Base-by-base conservation (phyloP, 2,888 invertebrate species). In the Cremastinae sp. region DNA sequence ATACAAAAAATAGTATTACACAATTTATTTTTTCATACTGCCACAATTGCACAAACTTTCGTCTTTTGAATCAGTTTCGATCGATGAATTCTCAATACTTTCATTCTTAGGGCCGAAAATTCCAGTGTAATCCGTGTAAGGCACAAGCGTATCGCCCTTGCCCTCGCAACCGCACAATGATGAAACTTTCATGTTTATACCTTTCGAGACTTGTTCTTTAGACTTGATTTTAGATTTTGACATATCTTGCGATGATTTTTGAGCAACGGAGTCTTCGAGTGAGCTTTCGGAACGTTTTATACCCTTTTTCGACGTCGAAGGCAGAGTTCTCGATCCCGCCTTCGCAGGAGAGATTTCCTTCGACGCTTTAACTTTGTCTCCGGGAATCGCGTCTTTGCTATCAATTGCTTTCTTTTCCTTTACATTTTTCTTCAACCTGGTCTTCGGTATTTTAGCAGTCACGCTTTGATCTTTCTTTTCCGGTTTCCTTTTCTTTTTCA, bases 391-490 rank as follows among this genome's bases (percentile, higher is more conserved):
- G 12, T 43, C 55, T 7, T 2, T 2, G 2, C 20, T 45, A 43
- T 61, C 53, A 7, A n/a, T 0, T 4, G 1, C 20, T 22, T 12
- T 18, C 10, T n/a, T 20, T 12, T 47, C 37, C 41, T 47, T 47
- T 0, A 41, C 0, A 5, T 10, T 7, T 61, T 58, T 55, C 12
- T 72, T 76, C 1, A 9, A n/a, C 20, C 79, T 79, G 61, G 65
- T 64, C 2, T 51, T 81, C 0, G 83, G 66, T 41, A 84, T 82
- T 62, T 80, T 83, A 0, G 79, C 85, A 65, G 81, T 79, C 12
- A 80, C 81, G 4, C 77, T 49, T 37, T 83, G 81, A 39, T 86
- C 84, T 8, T 72, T 79, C 7, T 72, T 83, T 28, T 79, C 81
- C 1, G 74, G 78, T 55, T 53, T 74, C 12, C 47, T 37, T 18